These are phyloP conservation scores for Passer montanus DNA, from an alignment of 2,113 vertebrate species.

Conservation along the genomic window DNA sequence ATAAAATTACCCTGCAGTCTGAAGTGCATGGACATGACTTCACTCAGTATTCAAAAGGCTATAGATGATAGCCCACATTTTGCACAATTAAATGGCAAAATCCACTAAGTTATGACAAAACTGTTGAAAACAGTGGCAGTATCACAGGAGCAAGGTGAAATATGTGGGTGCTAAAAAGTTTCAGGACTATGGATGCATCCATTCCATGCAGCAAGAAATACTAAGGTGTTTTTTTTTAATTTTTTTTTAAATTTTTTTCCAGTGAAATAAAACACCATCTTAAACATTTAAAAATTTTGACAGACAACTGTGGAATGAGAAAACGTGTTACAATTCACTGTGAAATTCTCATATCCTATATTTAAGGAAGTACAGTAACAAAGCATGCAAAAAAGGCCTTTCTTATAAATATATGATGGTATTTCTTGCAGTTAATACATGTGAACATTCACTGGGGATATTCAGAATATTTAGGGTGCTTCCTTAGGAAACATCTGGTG, in stretches of 20 bases:
- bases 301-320: background rate
- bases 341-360: background rate
- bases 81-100: background rate
- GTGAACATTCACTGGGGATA: background rate
- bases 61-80: background rate
- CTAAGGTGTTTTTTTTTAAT: background rate
- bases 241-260: too few species aligned
- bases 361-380: background rate
- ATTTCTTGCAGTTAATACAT: background rate
- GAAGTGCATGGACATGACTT: background rate
- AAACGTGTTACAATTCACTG: background rate
- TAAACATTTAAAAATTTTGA: background rate
- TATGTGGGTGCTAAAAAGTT: background rate
- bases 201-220: background rate
- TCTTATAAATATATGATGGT: background rate
- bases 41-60: background rate
- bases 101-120: background rate
- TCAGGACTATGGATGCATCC: background rate
- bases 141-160: background rate
- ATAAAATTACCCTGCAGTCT: background rate
- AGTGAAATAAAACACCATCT: background rate
- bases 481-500: conserved; percentile 61
- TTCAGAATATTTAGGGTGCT: background rate
- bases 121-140: background rate
- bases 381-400: background rate